Conservation (phyloP, 1,140 invertebrate species). For the Dufourea novaeangliae region DNA sequence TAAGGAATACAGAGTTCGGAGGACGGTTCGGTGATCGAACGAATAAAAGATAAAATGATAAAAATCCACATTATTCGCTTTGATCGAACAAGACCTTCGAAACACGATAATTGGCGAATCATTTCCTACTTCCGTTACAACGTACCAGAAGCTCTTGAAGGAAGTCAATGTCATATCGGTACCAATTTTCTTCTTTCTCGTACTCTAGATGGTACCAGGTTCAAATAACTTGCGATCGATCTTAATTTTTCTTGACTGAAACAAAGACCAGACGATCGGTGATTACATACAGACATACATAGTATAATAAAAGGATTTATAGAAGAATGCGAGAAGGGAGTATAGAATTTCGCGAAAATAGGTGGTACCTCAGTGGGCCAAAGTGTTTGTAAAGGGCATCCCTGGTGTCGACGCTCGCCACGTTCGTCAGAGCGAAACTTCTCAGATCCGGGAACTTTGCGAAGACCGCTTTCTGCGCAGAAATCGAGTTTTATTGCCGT, state of each 20-base stretch:
- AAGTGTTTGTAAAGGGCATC: constrained; percentile 94
- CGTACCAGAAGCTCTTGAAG: constrained; percentile 91
- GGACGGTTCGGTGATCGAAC: too few relatives aligned
- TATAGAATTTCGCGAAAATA: too few relatives aligned
- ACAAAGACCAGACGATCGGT: constrained; percentile 57
- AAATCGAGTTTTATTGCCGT: constrained; percentile 43
- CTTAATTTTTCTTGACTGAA: constrained; percentile 90
- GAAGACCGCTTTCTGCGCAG: constrained; percentile 93
- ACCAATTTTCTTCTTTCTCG: constrained; percentile 87
- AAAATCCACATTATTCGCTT: too few relatives aligned
- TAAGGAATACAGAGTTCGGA: too few relatives aligned
- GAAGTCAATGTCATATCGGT: constrained; percentile 89
- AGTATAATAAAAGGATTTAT: too few relatives aligned
- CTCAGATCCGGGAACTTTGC: constrained; percentile 93
- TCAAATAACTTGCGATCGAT: constrained; percentile 92
- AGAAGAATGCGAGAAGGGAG: too few relatives aligned
- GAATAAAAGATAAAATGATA: too few relatives aligned
- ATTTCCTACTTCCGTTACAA: neutral
- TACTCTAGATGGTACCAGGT: constrained; percentile 91
- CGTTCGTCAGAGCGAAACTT: constrained; percentile 95
- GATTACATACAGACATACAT: too few relatives aligned
- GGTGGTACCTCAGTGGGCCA: constrained; percentile 85
- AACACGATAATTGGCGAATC: too few relatives aligned
- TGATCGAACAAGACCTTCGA: too few relatives aligned
- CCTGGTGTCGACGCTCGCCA: constrained; percentile 95